Evolutionary conservation across 2,113 vertebrate species (phyloP).

Genomic region (Boleophthalmus pectinirostris): DNA sequence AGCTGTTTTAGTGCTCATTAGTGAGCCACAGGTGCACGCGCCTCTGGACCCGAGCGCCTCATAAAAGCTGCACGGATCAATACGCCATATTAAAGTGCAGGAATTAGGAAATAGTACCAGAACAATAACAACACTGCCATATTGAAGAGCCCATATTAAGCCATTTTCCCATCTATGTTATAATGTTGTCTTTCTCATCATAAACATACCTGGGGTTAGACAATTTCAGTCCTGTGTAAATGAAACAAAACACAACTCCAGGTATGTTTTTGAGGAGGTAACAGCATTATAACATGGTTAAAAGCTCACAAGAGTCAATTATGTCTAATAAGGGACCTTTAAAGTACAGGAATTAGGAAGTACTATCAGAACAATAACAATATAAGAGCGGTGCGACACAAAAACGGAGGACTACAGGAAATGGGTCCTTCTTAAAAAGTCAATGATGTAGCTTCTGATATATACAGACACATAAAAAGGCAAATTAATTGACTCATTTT

Average conservation of each 20-base stretch:
- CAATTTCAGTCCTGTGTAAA: no score
- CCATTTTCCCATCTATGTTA: no score
- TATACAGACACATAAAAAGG: background rate
- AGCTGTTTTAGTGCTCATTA: constrained; percentile 32
- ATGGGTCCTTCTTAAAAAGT: background rate
- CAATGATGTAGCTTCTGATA: background rate
- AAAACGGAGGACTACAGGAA: background rate
- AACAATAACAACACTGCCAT: constrained; percentile 1
- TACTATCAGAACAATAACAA: constrained; percentile 7
- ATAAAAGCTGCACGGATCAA: constrained; percentile 27
- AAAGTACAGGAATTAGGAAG: constrained; percentile 21
- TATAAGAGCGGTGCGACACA: background rate
- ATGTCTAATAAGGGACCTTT: background rate
- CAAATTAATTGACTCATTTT: no score
- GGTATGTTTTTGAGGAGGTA: no score
- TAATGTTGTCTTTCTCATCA: no score
- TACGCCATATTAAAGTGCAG: constrained; percentile 21
- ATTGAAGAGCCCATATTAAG: no score
- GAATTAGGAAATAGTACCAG: constrained; percentile 17
- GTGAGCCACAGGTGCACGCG: constrained; percentile 22
- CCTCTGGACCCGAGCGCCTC: constrained; percentile 10
- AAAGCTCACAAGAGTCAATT: no score
- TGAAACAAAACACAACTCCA: no score
- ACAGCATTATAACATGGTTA: no score
- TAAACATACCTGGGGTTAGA: no score